A percentile compares a stretch with the other conserved stretches of the same genome.
Evolutionary conservation across 2,888 invertebrate genomes (phyloP).

Genomic region (Stenodera caucasica): DNA sequence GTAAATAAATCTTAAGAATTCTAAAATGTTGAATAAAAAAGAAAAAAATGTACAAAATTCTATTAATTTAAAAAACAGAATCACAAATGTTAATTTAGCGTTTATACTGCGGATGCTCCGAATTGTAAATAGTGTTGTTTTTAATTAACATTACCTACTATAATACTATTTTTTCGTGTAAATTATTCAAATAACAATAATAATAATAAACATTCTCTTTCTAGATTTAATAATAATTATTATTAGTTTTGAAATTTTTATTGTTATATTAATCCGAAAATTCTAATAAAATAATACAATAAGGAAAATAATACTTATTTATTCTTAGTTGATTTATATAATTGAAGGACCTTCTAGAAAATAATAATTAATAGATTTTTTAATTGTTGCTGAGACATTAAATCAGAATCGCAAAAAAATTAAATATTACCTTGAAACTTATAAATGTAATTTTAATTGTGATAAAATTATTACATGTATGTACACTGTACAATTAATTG

Average conservation of each 20-base stretch:
- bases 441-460: background rate
- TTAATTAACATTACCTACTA: background rate
- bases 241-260: too few relatives aligned
- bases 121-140: background rate
- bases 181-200: background rate
- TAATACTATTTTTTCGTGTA: background rate
- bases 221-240: too few relatives aligned
- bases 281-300: too few relatives aligned
- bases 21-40: background rate
- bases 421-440: background rate
- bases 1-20: constrained; percentile 16
- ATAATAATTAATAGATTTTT: too few relatives aligned
- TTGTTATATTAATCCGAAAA: too few relatives aligned
- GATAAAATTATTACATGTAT: background rate
- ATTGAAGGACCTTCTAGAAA: too few relatives aligned
- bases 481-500: background rate
- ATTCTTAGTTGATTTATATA: too few relatives aligned
- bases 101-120: background rate
- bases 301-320: too few relatives aligned
- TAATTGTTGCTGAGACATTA: background rate
- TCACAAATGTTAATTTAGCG: background rate
- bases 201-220: too few relatives aligned
- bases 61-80: too few relatives aligned
- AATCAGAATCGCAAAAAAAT: background rate
- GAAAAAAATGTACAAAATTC: background rate